Conservation (phyloP, 2,113 vertebrate genomes). For the Patagioenas fasciata region DNA sequence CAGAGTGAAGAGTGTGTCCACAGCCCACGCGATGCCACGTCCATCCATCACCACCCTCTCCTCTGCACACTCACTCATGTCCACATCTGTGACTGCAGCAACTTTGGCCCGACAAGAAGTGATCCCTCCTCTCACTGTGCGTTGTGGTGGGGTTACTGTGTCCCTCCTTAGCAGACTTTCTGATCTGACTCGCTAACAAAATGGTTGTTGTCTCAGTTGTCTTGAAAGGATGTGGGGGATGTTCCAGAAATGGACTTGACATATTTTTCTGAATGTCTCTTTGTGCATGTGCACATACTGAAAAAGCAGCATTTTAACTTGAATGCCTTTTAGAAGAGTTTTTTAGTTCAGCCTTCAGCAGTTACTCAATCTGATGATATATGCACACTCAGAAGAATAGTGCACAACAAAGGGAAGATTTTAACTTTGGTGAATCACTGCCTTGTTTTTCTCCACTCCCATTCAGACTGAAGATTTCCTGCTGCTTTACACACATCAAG, state of each 20-base stretch:
- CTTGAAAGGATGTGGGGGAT: neutral
- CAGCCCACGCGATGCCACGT: no score
- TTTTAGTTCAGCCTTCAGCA: neutral
- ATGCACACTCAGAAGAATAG: neutral
- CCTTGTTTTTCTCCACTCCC: neutral
- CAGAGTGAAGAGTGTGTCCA: neutral
- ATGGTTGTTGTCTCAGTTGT: neutral
- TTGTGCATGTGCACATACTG: neutral
- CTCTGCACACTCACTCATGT: rapidly evolving
- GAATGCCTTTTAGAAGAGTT: neutral
- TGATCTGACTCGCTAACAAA: neutral
- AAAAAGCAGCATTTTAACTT: neutral
- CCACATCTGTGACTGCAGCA: neutral
- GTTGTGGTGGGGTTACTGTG: neutral
- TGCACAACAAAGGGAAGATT: neutral
- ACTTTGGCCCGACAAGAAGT: neutral
- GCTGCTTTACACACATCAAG: neutral
- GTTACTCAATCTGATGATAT: neutral
- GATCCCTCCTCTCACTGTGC: neutral
- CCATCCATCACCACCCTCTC: neutral
- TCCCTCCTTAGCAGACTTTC: neutral
- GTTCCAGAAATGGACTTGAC: neutral
- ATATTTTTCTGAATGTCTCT: neutral
- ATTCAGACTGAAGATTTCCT: neutral
- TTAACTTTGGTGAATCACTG: neutral